Conservation (phyloP, 2,797 vertebrate genomes). For the Sebastes baramenuke region DNA sequence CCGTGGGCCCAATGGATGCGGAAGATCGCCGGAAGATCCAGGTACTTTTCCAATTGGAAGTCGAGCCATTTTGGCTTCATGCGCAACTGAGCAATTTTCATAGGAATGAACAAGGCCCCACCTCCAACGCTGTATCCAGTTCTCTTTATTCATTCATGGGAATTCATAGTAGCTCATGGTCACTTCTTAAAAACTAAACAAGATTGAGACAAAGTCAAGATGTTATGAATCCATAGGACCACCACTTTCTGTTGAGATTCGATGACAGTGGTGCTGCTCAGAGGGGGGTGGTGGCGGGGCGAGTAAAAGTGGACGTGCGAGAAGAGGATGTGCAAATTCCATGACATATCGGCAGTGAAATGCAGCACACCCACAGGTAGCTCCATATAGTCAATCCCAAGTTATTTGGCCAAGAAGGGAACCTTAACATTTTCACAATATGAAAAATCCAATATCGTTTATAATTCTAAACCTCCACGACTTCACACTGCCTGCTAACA, state of each 20-base stretch:
- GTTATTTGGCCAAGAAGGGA: slow-evolving; percentile 46
- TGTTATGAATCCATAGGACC: neutral
- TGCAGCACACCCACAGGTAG: slow-evolving; percentile 21
- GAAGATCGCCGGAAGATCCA: too few relatives aligned
- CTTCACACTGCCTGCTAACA: slow-evolving; percentile 49
- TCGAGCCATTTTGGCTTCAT: too few relatives aligned
- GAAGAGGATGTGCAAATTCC: slow-evolving; percentile 28
- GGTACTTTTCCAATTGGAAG: too few relatives aligned
- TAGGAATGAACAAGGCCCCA: too few relatives aligned
- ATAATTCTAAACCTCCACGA: slow-evolving; percentile 48
- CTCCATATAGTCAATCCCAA: slow-evolving; percentile 3
- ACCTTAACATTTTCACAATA: slow-evolving; percentile 67
- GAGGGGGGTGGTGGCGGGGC: too few relatives aligned
- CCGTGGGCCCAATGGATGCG: too few relatives aligned
- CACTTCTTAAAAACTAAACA: neutral
- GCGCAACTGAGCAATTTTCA: too few relatives aligned
- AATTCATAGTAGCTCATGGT: too few relatives aligned
- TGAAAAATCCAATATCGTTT: slow-evolving; percentile 66
- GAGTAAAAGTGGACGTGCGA: neutral
- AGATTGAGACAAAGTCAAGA: neutral
- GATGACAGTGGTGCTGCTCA: neutral
- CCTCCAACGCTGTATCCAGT: too few relatives aligned
- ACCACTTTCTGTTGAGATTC: neutral
- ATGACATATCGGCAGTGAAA: slow-evolving; percentile 5
- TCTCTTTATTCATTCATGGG: neutral